Conservation (phyloP, 2,113 vertebrate species). For the Hemicordylus capensis region DNA sequence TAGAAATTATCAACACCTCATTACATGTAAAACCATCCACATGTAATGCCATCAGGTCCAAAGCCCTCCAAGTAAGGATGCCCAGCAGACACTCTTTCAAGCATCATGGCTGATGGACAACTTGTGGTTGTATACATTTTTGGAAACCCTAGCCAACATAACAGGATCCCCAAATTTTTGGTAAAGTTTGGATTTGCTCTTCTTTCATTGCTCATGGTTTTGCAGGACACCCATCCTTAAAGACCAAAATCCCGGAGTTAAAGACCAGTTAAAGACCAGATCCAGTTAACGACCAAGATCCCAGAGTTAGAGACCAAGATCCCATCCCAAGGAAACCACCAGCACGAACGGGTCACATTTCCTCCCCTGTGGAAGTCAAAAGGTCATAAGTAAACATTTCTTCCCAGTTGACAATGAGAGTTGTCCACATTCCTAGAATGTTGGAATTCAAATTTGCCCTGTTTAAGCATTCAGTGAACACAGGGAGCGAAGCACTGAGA, state of each 20-base stretch:
- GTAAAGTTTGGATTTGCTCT: neutral
- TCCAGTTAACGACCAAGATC: too few species aligned
- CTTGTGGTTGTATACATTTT: neutral
- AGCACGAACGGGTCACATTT: neutral
- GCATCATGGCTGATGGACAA: neutral
- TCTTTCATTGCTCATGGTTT: neutral
- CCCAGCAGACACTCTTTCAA: slow-evolving; percentile 11
- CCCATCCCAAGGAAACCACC: neutral
- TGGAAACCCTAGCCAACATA: neutral
- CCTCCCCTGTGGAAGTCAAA: too few species aligned
- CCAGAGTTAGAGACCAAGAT: neutral
- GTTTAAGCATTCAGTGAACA: too few species aligned
- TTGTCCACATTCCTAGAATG: too few species aligned
- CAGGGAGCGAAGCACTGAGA: too few species aligned
- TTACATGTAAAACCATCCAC: slow-evolving; percentile 61
- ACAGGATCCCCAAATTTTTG: neutral
- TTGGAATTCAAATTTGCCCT: too few species aligned
- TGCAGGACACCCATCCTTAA: neutral
- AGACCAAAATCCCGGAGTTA: too few species aligned
- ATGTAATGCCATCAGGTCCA: slow-evolving; percentile 42
- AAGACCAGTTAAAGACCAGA: too few species aligned
- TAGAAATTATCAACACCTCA: slow-evolving; percentile 63
- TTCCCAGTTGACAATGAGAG: too few species aligned
- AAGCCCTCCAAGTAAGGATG: neutral
- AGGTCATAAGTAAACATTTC: too few species aligned